Evolutionary conservation across 2,113 vertebrate genomes (phyloP).

Genomic region (Numenius arquata): DNA sequence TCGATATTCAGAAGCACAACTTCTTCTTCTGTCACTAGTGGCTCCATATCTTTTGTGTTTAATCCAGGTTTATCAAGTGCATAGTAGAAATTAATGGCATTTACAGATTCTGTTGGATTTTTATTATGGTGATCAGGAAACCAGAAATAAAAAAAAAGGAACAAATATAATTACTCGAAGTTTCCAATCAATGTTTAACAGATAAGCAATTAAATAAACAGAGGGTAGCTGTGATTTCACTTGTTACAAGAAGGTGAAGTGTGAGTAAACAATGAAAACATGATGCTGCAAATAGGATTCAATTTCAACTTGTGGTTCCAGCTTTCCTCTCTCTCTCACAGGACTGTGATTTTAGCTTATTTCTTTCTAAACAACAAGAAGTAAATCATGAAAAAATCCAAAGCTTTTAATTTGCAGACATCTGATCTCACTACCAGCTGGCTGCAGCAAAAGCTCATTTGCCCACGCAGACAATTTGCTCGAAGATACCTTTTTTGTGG

Average conservation of each 20-base stretch:
- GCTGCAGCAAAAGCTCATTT: conserved; percentile 8
- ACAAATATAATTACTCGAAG: not conserved
- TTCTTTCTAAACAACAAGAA: conserved; percentile 21
- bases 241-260: not conserved
- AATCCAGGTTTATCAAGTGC: not conserved
- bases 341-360: not conserved
- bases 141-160: not conserved
- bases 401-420: not conserved
- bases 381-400: not conserved
- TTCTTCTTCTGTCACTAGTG: not conserved
- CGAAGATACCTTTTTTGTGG: conserved; percentile 12
- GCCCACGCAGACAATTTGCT: conserved; percentile 32
- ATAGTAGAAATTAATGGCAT: not conserved
- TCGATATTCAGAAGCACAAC: not conserved
- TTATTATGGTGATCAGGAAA: not conserved
- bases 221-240: not conserved
- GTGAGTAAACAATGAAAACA: not conserved
- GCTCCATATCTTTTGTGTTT: not conserved
- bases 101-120: not conserved
- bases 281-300: not conserved
- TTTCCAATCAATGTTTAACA: not conserved
- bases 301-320: not conserved
- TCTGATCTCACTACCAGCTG: not conserved
- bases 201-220: not conserved
- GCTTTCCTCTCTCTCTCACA: not conserved